phyloP scores from a whole-genome alignment of 2,113 vertebrate genomes.

The Urocolius indicus region DNA sequence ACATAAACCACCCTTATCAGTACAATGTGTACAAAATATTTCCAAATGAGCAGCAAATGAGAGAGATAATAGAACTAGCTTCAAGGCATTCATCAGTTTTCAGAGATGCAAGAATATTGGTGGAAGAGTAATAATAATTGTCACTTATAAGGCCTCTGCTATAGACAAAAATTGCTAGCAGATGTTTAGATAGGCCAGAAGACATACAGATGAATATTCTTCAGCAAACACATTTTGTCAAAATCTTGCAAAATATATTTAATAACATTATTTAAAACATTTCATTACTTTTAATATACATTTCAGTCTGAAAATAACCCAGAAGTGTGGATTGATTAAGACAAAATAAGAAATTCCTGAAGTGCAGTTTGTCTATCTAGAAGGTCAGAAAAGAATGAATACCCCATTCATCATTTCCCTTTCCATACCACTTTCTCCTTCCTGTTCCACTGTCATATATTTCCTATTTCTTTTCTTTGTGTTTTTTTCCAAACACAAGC shows the following conservation, averaged over 20 bases:
- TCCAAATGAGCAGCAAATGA: background rate
- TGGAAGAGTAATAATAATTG: background rate
- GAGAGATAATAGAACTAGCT: background rate
- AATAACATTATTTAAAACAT: background rate
- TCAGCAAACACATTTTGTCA: background rate
- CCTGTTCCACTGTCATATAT: background rate
- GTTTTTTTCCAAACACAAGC: background rate
- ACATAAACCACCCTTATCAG: background rate
- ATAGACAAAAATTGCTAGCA: background rate
- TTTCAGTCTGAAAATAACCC: background rate
- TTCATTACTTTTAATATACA: background rate
- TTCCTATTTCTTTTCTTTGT: background rate
- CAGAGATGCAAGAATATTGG: background rate
- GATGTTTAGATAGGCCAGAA: background rate
- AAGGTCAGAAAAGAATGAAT: background rate
- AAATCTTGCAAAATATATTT: background rate
- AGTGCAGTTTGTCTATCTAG: background rate
- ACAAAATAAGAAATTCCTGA: background rate
- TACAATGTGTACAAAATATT: constrained; percentile 1
- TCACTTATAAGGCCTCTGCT: background rate
- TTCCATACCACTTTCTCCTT: background rate
- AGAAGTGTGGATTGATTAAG: background rate
- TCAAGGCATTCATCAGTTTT: constrained; percentile 20
- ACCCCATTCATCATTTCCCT: background rate
- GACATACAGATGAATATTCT: background rate